These are phyloP conservation scores for Myrmophylax atrothorax DNA, from an alignment of 2,113 vertebrate species.

Conservation along the genomic window DNA sequence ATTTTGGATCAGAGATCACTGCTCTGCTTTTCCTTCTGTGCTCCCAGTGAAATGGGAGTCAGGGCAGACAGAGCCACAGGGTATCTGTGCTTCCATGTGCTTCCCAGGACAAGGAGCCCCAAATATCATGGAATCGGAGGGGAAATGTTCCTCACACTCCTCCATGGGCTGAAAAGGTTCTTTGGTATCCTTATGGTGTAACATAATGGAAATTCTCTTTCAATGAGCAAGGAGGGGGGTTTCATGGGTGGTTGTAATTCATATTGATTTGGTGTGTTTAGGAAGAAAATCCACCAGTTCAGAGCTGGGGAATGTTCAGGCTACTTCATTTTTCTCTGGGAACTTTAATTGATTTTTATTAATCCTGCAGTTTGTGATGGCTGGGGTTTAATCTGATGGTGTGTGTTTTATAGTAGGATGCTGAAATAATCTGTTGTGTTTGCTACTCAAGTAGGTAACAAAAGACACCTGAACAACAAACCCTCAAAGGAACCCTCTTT, in stretches of 20 bases:
- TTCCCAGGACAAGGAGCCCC: neutral
- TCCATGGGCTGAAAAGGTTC: accelerated
- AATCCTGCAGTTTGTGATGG: neutral
- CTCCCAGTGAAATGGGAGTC: neutral
- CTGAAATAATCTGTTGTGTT: neutral
- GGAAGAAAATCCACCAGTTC: neutral
- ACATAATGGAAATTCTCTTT: neutral
- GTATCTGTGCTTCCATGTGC: neutral
- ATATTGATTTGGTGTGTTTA: neutral
- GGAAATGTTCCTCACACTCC: neutral
- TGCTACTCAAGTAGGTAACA: neutral
- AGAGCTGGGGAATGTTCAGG: neutral
- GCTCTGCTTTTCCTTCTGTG: neutral
- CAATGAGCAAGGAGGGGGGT: neutral
- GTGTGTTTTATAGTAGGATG: neutral
- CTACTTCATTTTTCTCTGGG: neutral
- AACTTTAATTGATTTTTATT: neutral
- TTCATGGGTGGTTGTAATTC: neutral
- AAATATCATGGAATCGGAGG: neutral
- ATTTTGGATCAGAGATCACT: neutral
- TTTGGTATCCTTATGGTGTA: neutral
- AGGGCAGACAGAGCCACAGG: accelerated
- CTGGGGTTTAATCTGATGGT: neutral
- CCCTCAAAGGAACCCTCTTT: neutral
- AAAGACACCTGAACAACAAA: neutral